Evolutionary conservation across 2,113 vertebrate species (phyloP).

Genomic region (Kryptolebias marmoratus): DNA sequence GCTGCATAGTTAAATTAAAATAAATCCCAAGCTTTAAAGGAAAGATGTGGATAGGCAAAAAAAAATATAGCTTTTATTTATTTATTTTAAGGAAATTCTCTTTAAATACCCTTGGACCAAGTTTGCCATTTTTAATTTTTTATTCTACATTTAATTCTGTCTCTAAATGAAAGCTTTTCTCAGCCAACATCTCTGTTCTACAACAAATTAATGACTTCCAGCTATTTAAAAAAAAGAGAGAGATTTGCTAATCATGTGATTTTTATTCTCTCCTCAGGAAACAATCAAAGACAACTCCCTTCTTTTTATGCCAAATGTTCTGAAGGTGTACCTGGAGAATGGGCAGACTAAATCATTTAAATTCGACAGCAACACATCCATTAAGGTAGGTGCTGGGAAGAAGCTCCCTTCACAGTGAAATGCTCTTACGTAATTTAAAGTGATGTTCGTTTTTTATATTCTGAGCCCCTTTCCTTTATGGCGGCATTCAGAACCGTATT

Average conservation of each 20-base stretch:
- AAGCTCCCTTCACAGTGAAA: conserved; percentile 22
- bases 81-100: too few species aligned
- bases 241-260: conserved; percentile 19
- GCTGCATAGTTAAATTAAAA: too few species aligned
- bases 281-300: conserved; percentile 97
- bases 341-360: conserved; percentile 99
- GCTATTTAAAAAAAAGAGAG: background rate
- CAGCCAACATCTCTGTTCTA: background rate
- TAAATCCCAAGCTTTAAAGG: conserved; percentile 4
- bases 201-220: background rate
- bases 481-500: conserved; percentile 12
- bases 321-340: conserved; percentile 99
- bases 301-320: conserved; percentile 99
- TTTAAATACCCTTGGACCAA: too few species aligned
- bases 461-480: conserved; percentile 19
- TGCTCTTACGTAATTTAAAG: conserved; percentile 36
- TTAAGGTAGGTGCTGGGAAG: conserved; percentile 86
- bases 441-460: conserved; percentile 22
- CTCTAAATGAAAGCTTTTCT: background rate
- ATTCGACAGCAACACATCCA: conserved; percentile 97
- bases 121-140: background rate
- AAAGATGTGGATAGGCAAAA: conserved; percentile 9
- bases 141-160: background rate
- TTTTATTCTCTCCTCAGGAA: conserved; percentile 82
- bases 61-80: too few species aligned